Base-by-base conservation (phyloP, 2,113 vertebrate species). In the Halcyon senegalensis region DNA sequence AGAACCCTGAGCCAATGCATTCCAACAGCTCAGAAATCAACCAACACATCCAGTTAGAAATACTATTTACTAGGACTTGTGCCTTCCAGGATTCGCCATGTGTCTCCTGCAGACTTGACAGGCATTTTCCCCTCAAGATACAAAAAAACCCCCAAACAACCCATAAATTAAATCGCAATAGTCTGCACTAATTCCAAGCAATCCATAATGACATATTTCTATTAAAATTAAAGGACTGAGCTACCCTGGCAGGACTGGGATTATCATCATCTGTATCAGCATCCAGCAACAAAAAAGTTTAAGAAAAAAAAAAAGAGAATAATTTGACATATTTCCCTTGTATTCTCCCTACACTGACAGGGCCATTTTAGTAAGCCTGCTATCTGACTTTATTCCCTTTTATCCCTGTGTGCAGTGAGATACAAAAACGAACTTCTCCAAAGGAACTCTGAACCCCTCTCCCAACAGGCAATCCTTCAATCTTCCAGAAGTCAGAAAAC, bases 381-480 rank as follows among this genome's bases (percentile, higher is more conserved):
- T 72, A 13, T 8, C 39, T n/a, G 28, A 35, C 27, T 69, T 73
- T 3, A 46, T 23, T 78, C 56, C 43, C 46, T 80, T 78, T 72
- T 70, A 56, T 15, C 37, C 37, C 58, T 41, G 16, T 4, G 56
- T 60, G 23, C 63, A 67, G 66, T 10, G 18, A 11, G 62, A 64
- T 44, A n/a, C 43, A 64, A 14, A 27, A 62, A 33, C 16, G 35
- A n/a, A 10, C 43, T 73, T 82, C 19, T 28, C 69, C 84, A 74
- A 48, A 85, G 35, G 28, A 46, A 68, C 77, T 82, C 59, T 16
- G 31, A 73, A 69, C 72, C 62, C 89, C 39, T 91, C 88, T 28
- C 63, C 62, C 66, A 88, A 75, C 64, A 96, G 90, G 95, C 67
- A 93, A 74, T 69, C 66, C 72, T 75, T 66, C 90, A 20, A 9